phyloP scores from a whole-genome alignment of 1,140 invertebrate genomes.

The Portunus trituberculatus region DNA sequence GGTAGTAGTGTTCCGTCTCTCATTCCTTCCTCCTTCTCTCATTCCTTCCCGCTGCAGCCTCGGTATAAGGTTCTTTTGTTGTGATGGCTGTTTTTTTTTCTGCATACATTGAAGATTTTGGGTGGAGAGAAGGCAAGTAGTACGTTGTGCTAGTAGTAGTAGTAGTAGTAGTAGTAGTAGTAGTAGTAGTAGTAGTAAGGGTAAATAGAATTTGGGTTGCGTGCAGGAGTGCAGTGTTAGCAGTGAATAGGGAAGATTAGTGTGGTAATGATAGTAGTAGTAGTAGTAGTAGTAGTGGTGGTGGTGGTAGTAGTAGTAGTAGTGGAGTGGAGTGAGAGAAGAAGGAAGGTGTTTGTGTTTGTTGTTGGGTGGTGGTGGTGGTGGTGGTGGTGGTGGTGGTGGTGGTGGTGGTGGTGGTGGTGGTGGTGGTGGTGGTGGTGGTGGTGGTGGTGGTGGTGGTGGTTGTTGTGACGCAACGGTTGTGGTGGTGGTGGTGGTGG shows the following conservation, averaged over 20 bases:
- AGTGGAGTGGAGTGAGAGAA: too few species aligned
- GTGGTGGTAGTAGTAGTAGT: background rate
- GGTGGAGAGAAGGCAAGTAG: background rate
- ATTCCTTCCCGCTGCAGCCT: background rate
- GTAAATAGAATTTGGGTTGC: too few species aligned
- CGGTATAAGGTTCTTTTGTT: background rate
- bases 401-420: too few species aligned
- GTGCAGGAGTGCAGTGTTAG: too few species aligned
- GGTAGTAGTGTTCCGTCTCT: background rate
- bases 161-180: constrained; percentile 22
- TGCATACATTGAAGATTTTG: background rate
- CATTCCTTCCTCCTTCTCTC: too few species aligned
- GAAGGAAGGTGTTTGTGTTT: background rate
- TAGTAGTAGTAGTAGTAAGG: background rate
- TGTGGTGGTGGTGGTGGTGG: background rate
- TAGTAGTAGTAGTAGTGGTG: background rate
- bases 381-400: background rate
- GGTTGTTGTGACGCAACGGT: too few species aligned
- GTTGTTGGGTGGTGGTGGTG: background rate
- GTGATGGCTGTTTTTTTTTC: background rate
- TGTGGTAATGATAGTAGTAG: background rate
- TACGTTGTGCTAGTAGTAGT: background rate
- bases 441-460: too few species aligned
- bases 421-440: too few species aligned
- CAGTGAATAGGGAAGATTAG: too few species aligned